Conservation (phyloP, 2,113 vertebrate species). For the Nerophis ophidion region DNA sequence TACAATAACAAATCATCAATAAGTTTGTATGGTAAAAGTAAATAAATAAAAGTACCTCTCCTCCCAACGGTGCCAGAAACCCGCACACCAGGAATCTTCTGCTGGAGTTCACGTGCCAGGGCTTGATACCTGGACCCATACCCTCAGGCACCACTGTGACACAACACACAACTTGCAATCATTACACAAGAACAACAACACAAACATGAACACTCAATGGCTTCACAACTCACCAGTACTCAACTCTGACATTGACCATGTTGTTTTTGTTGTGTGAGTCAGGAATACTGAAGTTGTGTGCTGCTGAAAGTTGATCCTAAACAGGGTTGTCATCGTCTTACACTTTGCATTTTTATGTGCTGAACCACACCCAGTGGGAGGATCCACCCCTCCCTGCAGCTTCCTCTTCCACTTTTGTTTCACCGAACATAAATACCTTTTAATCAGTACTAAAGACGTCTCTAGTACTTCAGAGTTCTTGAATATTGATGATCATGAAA, state of each 20-base stretch:
- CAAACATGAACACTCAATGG: neutral
- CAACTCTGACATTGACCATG: conserved; percentile 21
- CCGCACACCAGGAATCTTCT: conserved; percentile 33
- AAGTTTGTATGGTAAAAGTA: neutral
- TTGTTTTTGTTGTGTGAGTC: neutral
- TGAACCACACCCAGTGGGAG: conserved; percentile 28
- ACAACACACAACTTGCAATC: neutral
- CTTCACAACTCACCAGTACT: conserved; percentile 48
- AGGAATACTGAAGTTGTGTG: neutral
- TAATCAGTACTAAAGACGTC: too few relatives aligned
- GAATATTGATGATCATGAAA: too few relatives aligned
- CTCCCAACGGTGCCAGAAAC: conserved; percentile 27
- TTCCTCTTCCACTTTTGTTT: too few relatives aligned
- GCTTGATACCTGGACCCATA: neutral
- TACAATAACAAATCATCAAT: neutral
- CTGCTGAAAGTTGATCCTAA: neutral
- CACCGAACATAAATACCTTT: too few relatives aligned
- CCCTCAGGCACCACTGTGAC: conserved; percentile 46
- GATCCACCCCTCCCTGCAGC: neutral
- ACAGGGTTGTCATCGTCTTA: neutral
- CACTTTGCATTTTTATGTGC: neutral
- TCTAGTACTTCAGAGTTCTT: too few relatives aligned
- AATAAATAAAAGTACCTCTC: conserved; percentile 24
- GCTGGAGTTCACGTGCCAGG: conserved; percentile 38
- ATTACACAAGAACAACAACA: neutral